Evolutionary conservation across 2,113 vertebrate species (phyloP), one percentile per base, ranked within the genome.

Genomic region (Maccullochella peelii): DNA sequence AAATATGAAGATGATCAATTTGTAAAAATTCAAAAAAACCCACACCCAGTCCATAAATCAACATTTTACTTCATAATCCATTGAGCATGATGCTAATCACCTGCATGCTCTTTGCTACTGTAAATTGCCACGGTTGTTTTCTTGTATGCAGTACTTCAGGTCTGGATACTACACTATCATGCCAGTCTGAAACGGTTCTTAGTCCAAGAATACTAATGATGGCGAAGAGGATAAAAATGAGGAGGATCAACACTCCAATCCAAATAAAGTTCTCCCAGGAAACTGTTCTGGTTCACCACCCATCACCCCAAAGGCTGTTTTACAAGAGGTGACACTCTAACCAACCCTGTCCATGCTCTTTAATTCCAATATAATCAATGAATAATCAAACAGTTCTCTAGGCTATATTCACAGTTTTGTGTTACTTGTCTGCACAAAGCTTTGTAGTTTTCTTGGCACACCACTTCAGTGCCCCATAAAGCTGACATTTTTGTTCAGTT

Each of bases 1-100:
- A 83, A 78, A 50, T 78, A 73, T 67, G 42, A 57, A 57, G 27
- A 66, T 18, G 67, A 36, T n/a, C 7, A 72, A 25, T 25, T 30
- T 69, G 5, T 11, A 4, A 57, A 44, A 57, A 38, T 20, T 38
- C 23, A 12, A 1, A 36, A 23, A 30, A 44, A 36, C 2, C 3
- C 33, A 82, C 44, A 71, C 49, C 49, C 30, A 18, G 6, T 73
- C 33, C 9, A 2, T 73, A 73, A 83, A 84, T 78, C 50, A 77
- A 7, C 54, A n/a, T 59, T 52, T 73, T 59, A 18, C 42, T 66
- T 58, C 58, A 47, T 65, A 63, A 83, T 72, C 66, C 49, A 55
- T 57, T 66, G 30, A 77, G 49, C 47, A 25, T 16, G 49, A 65
- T 36, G 40, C 27, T 57, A 16, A 73, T 72, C 40, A 65, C 50